These are phyloP conservation scores for Ischnura elegans DNA, from an alignment of 2,888 invertebrate species.

Conservation along the genomic window DNA sequence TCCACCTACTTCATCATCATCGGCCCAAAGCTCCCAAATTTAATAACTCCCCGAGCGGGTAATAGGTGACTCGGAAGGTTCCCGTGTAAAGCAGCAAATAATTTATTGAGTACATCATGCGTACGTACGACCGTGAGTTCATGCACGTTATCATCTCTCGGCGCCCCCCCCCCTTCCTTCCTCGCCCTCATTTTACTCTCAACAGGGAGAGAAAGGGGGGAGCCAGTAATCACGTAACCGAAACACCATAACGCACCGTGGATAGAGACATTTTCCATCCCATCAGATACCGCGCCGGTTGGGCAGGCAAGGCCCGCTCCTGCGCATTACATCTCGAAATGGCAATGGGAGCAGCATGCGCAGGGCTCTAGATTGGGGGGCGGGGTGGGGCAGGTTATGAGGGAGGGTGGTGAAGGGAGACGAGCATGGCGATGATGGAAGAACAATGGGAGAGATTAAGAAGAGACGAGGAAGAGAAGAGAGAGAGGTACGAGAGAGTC, in stretches of 20 bases:
- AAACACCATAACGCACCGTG: constrained; percentile 65
- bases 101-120: constrained; percentile 63
- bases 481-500: constrained; percentile 36
- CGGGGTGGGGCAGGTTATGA: neutral
- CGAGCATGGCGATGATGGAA: neutral
- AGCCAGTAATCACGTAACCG: constrained; percentile 62
- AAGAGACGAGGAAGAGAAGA: neutral
- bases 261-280: constrained; percentile 67
- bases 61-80: constrained; percentile 54
- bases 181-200: constrained; percentile 24
- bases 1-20: neutral
- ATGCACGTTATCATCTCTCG: constrained; percentile 59
- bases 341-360: constrained; percentile 53
- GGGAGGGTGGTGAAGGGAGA: neutral
- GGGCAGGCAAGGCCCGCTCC: constrained; percentile 50
- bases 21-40: constrained; percentile 47
- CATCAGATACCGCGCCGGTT: constrained; percentile 61
- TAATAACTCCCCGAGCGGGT: constrained; percentile 59
- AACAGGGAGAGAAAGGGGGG: too few relatives aligned
- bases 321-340: constrained; percentile 61
- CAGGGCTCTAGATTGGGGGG: neutral
- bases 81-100: constrained; percentile 57
- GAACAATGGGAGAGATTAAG: neutral
- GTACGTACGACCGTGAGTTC: constrained; percentile 51
- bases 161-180: neutral